Evolutionary conservation across 2,113 vertebrate genomes (phyloP), one percentile per base, ranked within the genome.

Genomic region (Cheilinus undulatus): DNA sequence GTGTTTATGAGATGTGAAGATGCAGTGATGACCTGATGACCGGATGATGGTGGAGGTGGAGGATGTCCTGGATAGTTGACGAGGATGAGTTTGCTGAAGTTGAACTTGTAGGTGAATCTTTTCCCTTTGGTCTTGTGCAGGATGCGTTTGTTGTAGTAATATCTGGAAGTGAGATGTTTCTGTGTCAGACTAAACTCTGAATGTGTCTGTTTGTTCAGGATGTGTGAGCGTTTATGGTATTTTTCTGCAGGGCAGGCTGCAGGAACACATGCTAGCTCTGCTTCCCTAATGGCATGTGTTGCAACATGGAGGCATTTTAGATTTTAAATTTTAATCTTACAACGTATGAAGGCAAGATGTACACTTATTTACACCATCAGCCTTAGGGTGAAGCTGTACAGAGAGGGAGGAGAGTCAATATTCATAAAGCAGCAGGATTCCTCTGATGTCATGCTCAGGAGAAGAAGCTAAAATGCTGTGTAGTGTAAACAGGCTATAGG

Each of bases 91-190:
- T 95, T 95, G 89, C 91, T 96, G 91, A 96, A 94, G 94, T 96
- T 96, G 92, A 97, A 97, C 83, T 93, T 96, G 89, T 97, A 96
- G 30, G 96, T 96, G 88, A 96, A 96, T 30, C 94, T 85, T 67
- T 96, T 96, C 60, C 96, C 96, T 91, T 96, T 96, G 86, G 93
- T 95, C 88, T 97, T 97, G 88, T 95, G 92, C 76, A 96, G 92
- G 76, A 96, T 95, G 34, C 86, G 93, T 78, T 96, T 96, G 65
- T 93, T 95, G 92, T 96, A 96, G 90, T 96, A 96, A 74, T 96
- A 96, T 64, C 95, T 96, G 91, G 12, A 76, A 78, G 38, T 45
- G 27, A 57, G 24, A 54, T 0, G 52, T 68, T 77, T 51, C 36
- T 34, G 28, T 68, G 69, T 80, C 54, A 85, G 28, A 22, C 42